Conservation (phyloP, 2,888 invertebrate genomes). For the Acanthacorydalis orientalis region DNA sequence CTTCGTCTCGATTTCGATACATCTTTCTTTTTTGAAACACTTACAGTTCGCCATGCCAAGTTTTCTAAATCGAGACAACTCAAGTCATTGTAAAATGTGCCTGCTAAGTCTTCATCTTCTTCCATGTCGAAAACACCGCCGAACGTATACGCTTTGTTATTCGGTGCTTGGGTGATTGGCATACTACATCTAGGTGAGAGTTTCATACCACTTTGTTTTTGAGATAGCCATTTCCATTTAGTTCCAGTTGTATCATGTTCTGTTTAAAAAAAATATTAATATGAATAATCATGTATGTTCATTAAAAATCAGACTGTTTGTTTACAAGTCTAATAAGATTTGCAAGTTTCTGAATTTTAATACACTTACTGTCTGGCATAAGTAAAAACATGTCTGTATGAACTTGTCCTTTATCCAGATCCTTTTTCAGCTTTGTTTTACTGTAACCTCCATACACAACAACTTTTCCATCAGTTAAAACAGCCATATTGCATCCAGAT, state of each 20-base stretch:
- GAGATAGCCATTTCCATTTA: conserved; percentile 55
- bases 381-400: conserved; percentile 55
- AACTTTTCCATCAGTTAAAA: conserved; percentile 40
- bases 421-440: conserved; percentile 54
- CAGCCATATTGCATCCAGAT: conserved; percentile 63
- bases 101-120: conserved; percentile 60
- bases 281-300: too few relatives aligned
- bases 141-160: conserved; percentile 58
- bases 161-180: conserved; percentile 42
- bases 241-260: conserved; percentile 38
- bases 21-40: conserved; percentile 27
- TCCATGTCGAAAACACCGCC: conserved; percentile 78
- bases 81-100: conserved; percentile 69
- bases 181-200: conserved; percentile 54
- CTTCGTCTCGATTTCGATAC: conserved; percentile 20
- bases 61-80: conserved; percentile 57
- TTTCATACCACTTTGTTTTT: conserved; percentile 46
- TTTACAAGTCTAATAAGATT: too few relatives aligned
- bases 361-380: conserved; percentile 39
- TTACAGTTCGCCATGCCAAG: conserved; percentile 53
- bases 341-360: background rate
- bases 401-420: conserved; percentile 52
- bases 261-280: conserved; percentile 20
- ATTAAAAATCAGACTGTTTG: too few relatives aligned
- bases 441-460: conserved; percentile 64